Evolutionary conservation across 2,113 vertebrate species (phyloP), one percentile per base, ranked within the genome.

Genomic region (Periophthalmodon schlosseri): DNA sequence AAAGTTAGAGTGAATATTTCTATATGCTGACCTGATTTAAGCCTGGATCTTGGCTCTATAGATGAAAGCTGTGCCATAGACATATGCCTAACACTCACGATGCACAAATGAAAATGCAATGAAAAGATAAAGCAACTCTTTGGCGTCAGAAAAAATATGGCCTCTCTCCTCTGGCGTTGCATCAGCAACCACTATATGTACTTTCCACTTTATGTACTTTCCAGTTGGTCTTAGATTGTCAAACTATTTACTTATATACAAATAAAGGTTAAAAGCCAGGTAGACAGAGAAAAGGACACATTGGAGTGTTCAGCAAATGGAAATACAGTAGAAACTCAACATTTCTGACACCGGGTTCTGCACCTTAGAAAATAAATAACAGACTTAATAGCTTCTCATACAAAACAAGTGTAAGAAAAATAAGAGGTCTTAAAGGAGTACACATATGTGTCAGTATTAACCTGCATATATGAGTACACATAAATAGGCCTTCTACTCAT

Each of bases 141-240:
- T 95, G 94, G 94, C 88, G 92, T 94, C 88, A 88, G 84, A 92
- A 92, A 92, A 91, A 92, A 91, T 93, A 94, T 93, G 93, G 93
- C 92, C 87, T 90, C 83, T 92, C 91, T 92, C 89, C 86, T 89
- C 88, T 88, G 70, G 70, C 83, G 88, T 90, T 82, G 80, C 84
- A 74, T 63, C 16, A 68, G 84, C 85, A 86, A 84, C 82, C 73
- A 75, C 68, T 79, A 92, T 93, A 90, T 93, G 93, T 93, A 84
- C 74, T 88, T 94, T 94, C 95, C 92, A 88, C 39, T 44, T 28
- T 93, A 90, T 93, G 93, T 93, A 84, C 74, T 89, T 94, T 94
- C 95, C 92, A 88, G 82, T 85, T 90, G 87, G 85, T 90, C 89
- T 86, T 87, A 86, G 93, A 95, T 93, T 95, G 93, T 94, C 91